Conservation (phyloP, 1,140 invertebrate species). For the Tyrophagus putrescentiae region DNA sequence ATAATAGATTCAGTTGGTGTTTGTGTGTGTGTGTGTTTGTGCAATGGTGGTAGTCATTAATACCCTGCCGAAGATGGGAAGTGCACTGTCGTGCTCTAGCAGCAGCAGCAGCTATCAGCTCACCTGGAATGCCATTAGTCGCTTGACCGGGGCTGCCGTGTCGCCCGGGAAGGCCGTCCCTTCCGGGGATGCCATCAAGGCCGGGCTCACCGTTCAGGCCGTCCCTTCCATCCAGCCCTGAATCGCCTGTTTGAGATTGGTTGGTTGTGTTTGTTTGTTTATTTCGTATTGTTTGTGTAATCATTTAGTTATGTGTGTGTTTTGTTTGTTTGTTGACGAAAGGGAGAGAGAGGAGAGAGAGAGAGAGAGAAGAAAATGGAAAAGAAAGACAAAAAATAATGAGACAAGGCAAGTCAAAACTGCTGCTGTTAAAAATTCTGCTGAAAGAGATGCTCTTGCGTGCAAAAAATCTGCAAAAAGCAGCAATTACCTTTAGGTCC, state of each 20-base stretch:
- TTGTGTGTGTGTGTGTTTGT: background rate
- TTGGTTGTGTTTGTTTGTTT: background rate
- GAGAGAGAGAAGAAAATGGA: background rate
- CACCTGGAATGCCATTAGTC: constrained; percentile 40
- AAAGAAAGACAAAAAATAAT: background rate
- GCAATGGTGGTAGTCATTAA: background rate
- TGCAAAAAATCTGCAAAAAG: background rate
- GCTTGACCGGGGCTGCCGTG: constrained; percentile 41
- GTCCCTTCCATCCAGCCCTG: constrained; percentile 68
- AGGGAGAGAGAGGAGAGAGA: background rate
- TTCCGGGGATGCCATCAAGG: constrained; percentile 33
- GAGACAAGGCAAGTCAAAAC: background rate
- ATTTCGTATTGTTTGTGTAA: background rate
- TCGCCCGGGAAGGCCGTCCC: constrained; percentile 42
- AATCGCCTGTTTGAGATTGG: constrained; percentile 29
- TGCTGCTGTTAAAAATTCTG: background rate
- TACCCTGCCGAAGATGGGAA: background rate
- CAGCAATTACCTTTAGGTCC: constrained; percentile 10
- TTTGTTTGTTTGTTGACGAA: background rate
- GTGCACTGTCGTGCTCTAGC: too few relatives aligned
- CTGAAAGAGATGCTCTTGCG: background rate
- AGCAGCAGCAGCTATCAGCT: too few relatives aligned
- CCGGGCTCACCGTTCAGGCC: constrained; percentile 63
- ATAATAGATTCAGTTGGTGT: background rate
- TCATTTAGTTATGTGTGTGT: background rate